phyloP scores from a whole-genome alignment of 2,888 invertebrate species.

The Petrolisthes cinctipes region DNA sequence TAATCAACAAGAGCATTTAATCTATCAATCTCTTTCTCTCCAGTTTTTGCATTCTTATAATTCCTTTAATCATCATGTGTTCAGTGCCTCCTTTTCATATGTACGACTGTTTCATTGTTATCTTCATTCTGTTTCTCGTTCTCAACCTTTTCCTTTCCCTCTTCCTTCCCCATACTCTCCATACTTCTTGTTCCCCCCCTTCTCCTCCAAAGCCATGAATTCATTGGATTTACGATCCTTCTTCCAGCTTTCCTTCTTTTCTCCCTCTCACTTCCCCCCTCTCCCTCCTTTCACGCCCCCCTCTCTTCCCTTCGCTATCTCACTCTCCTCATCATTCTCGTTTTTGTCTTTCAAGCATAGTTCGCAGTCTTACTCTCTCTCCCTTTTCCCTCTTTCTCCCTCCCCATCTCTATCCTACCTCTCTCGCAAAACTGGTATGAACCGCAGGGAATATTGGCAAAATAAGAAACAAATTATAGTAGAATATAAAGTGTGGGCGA shows the following conservation, averaged over 20 bases:
- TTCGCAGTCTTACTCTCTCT: background rate
- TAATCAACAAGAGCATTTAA: background rate
- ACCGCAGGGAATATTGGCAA: too few species aligned
- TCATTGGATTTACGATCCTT: background rate
- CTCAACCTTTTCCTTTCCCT: constrained; percentile 10
- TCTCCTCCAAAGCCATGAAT: background rate
- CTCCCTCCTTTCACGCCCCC: background rate
- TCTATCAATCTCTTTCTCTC: background rate
- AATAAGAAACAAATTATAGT: too few species aligned
- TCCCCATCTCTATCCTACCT: background rate
- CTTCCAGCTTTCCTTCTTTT: background rate
- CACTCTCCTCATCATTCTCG: background rate
- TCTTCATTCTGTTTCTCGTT: constrained; percentile 19
- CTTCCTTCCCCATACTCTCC: constrained; percentile 3
- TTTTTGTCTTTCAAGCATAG: background rate
- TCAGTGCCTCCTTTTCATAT: constrained; percentile 8
- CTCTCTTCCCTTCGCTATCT: background rate
- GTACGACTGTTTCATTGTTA: background rate
- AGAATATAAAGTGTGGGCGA: too few species aligned
- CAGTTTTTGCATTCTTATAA: background rate
- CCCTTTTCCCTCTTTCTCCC: background rate
- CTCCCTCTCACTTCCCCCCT: background rate
- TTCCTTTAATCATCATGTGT: constrained; percentile 8
- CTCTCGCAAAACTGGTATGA: background rate
- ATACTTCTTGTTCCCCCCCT: background rate